Base-by-base conservation (phyloP, 1,140 invertebrate species). In the Scaptomyza montana region DNA sequence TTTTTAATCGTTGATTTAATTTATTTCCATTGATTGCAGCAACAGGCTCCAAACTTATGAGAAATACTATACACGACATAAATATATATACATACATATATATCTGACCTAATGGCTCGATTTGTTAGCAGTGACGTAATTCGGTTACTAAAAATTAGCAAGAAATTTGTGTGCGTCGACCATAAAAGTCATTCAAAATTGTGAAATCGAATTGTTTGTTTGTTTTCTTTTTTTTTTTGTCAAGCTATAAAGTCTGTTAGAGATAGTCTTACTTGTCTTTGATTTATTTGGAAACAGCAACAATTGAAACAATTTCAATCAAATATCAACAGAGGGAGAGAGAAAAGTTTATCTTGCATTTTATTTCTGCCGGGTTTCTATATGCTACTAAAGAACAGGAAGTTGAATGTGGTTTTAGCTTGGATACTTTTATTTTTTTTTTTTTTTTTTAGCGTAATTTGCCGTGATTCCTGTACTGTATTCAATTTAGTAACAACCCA, bases 1-100 rank as follows among this genome's bases (percentile, higher is more conserved):
- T 82, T 69, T 82, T 84, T 76, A 84, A 84, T 79, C 80, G 73
- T 62, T 33, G 21, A 25, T 78, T 82, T 79, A 78, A 86, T 86
- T 86, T 86, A 87, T 87, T 78, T 86, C 62, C 68, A 86, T 86
- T 86, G 82, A 86, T 86, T 86, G 82, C 82, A 79, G 64, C 86
- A 87, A 87, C 63, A 74, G 28, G 55, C 41, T 7, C 7, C 30
- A 69, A 69, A 63, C 60, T 63, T 16, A 66, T 49, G 19, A 45
- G 50, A 46, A 43, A 60, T 36, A 60, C 56, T 46, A 59, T 16
- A 46, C 25, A 36, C 33, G 33, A 36, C 33, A 30, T 10, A 12
- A 19, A 19, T 30, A 21, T 33, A 30, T 30, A 10, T 59, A 4
- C 10, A 19, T 33, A 33, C 36, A 12, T 51, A n/a, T 39, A 36